Evolutionary conservation across 2,797 vertebrate genomes (phyloP), one percentile per base, ranked within the genome.

Genomic region (Cyclura pinguis): DNA sequence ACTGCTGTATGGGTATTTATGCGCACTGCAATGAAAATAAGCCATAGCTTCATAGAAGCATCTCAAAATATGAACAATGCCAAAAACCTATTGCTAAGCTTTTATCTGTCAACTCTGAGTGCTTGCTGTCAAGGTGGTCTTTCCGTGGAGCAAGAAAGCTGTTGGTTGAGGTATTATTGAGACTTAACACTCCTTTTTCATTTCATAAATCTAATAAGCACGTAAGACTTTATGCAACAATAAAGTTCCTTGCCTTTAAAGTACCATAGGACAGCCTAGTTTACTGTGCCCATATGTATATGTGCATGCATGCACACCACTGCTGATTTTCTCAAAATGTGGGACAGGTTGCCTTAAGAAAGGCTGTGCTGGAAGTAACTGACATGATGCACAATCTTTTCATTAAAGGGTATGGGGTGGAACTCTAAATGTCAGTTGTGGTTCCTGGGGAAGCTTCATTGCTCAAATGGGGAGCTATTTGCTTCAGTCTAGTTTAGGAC

Each of bases 21-120:
- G 95, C 94, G 94, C 94, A 91, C 92, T 93, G 93, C 94, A 92
- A 94, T 93, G 94, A 93, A 93, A 95, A 95, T 95, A 94, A 95
- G 94, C 93, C 91, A 93, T 90, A 92, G 91, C 94, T 96, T 92
- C 92, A 87, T 89, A 78, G 93, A 85, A 64, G 93, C 88, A 91
- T 90, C 94, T 96, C 94, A 96, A 95, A 96, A 96, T 96, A 96
- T 91, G 81, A 91, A 93, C 91, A 89, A 90, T 91, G 90, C 95
- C 1, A 93, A 91, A 86, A 81, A 89, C 93, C 87, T 92, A 89
- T 92, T 0, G 87, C 57, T 83, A 91, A 22, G 91, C 88, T 92
- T 95, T 95, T 94, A 90, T 94, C 91, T 93, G 94, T 87, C 95
- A 94, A 94, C 93, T 94, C 90, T 92, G 93, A 94, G 93, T 93